Evolutionary conservation across 2,888 invertebrate genomes (phyloP).

Genomic region (Strigamia maritima): DNA sequence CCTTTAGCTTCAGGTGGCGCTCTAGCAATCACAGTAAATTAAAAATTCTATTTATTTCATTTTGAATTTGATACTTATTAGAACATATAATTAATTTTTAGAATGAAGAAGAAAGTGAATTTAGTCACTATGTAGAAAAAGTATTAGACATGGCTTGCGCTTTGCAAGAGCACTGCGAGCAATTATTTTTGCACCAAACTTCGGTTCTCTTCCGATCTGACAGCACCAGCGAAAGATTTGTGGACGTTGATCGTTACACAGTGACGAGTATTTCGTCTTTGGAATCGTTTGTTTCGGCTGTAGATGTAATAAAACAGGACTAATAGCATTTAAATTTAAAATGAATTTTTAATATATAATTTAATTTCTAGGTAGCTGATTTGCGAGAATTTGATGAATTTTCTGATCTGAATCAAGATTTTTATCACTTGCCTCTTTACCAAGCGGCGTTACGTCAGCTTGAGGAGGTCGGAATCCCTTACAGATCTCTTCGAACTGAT

Average conservation of each 20-base stretch:
- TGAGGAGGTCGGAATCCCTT: constrained; percentile 69
- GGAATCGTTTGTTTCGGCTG: constrained; percentile 93
- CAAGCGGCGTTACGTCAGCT: constrained; percentile 78
- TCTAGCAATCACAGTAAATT: constrained; percentile 39
- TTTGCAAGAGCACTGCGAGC: constrained; percentile 68
- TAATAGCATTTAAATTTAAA: constrained; percentile 19
- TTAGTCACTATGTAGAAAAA: constrained; percentile 74
- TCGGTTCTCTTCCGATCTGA: constrained; percentile 80
- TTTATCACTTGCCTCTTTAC: constrained; percentile 79
- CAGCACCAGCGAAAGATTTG: constrained; percentile 51
- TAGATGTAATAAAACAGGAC: constrained; percentile 67
- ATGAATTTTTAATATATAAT: background rate
- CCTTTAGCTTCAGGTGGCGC: constrained; percentile 29
- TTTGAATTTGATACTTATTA: background rate
- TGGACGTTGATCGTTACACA: constrained; percentile 50
- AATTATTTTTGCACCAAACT: constrained; percentile 45
- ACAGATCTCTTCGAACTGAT: constrained; percentile 68
- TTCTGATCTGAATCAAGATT: constrained; percentile 68
- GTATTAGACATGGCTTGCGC: constrained; percentile 78
- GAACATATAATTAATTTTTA: constrained; percentile 37
- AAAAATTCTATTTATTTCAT: background rate
- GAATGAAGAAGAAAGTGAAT: constrained; percentile 75
- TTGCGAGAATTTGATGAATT: constrained; percentile 84
- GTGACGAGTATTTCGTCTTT: constrained; percentile 72
- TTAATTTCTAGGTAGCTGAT: constrained; percentile 69